Evolutionary conservation across 2,113 vertebrate species (phyloP), one percentile per base, ranked within the genome.

Genomic region (Cygnus buccinator): DNA sequence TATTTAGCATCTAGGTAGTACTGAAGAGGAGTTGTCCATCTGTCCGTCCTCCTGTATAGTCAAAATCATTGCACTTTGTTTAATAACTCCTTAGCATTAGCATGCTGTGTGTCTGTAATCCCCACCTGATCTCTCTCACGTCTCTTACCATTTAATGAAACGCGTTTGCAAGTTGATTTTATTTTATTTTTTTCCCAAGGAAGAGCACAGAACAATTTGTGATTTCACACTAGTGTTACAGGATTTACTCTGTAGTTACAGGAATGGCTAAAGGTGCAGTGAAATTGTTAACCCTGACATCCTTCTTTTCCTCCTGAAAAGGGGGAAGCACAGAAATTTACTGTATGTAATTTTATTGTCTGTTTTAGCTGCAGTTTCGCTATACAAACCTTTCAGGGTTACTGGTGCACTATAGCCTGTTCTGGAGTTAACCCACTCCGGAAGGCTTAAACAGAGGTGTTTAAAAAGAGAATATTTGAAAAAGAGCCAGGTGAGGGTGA

Each of bases 171-270:
- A 95, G 96, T 95, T 97, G 93, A 91, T 89, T 50, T 84, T 50
- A 15, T 62, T 6, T 25, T 59, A 80, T 73, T 84, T 75, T 55
- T 91, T 96, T 96, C 95, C 93, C 54, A 54, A 97, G 97, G 93
- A 97, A 85, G 97, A 97, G 95, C 97, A 84, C 94, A 93, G 97
- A 98, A 96, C 87, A 95, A 87, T 88, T 96, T 91, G 72, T 1
- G 17, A 92, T 95, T 97, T 94, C 92, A 73, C 74, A 31, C 88
- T 73, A 62, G 89, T 95, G 79, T 95, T 93, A 95, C 95, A 88
- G 86, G 95, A 94, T 96, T 96, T 96, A 76, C 81, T 97, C 96
- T 93, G 83, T 95, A 87, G 62, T 94, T 84, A 77, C 23, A 70
- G 67, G 80, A 97, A 93, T 88, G 82, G 91, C 84, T 84, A 63